phyloP scores from a whole-genome alignment of 2,888 invertebrate genomes.

The Netelia virgata region DNA sequence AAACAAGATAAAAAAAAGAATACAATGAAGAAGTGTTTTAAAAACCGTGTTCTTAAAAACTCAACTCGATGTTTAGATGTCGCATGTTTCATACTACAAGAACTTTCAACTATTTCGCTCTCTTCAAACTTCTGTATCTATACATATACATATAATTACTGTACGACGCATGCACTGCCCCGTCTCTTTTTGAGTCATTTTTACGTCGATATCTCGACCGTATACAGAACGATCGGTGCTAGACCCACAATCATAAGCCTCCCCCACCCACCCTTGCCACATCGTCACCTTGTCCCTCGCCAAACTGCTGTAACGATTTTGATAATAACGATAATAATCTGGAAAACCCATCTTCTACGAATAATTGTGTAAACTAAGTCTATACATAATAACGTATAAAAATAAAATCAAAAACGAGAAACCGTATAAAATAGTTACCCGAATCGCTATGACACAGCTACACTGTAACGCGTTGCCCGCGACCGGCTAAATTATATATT shows the following conservation, averaged over 20 bases:
- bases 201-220: slow-evolving; percentile 34
- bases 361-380: slow-evolving; percentile 48
- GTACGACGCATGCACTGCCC: slow-evolving; percentile 34
- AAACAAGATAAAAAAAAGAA: slow-evolving; percentile 30
- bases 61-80: slow-evolving; percentile 82
- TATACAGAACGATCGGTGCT: slow-evolving; percentile 59
- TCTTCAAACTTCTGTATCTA: slow-evolving; percentile 36
- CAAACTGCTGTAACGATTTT: slow-evolving; percentile 13
- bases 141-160: slow-evolving; percentile 29
- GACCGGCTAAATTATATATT: slow-evolving; percentile 46
- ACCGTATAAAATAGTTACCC: slow-evolving; percentile 38
- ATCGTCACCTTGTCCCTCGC: neutral
- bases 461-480: neutral
- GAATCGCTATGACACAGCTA: slow-evolving; percentile 51
- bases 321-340: slow-evolving; percentile 33
- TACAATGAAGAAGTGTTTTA: slow-evolving; percentile 23
- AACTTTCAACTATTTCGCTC: slow-evolving; percentile 75
- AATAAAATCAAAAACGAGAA: slow-evolving; percentile 34
- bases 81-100: slow-evolving; percentile 81
- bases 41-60: slow-evolving; percentile 54
- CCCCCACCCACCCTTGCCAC: neutral
- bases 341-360: slow-evolving; percentile 37
- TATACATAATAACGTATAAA: slow-evolving; percentile 42
- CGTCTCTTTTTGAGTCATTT: slow-evolving; percentile 34
- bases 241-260: neutral